phyloP scores from a whole-genome alignment of 2,888 invertebrate species.

The Camptogramma bilineatum region DNA sequence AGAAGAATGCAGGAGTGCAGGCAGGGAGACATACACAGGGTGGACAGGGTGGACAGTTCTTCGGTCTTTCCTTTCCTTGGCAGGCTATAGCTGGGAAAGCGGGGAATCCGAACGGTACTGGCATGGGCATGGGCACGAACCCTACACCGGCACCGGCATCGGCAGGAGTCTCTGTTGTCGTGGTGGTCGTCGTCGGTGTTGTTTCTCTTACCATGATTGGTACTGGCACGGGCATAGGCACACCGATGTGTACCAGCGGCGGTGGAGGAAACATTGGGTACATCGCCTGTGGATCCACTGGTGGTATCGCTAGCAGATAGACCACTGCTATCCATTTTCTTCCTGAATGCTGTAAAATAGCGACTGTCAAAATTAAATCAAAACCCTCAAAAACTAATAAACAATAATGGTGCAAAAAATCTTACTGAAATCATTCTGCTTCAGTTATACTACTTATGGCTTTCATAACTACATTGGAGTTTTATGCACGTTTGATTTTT shows the following conservation, averaged over 20 bases:
- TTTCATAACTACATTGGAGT: conserved; percentile 46
- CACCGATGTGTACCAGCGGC: conserved; percentile 14
- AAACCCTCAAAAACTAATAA: not conserved
- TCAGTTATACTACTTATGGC: conserved; percentile 40
- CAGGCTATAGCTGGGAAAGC: conserved; percentile 46
- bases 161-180: conserved; percentile 31
- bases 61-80: conserved; percentile 34
- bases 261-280: conserved; percentile 25
- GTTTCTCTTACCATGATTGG: conserved; percentile 8
- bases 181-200: conserved; percentile 25
- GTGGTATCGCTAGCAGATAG: conserved; percentile 33
- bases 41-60: conserved; percentile 69
- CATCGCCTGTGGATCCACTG: conserved; percentile 49
- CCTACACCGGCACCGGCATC: conserved; percentile 10
- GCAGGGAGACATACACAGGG: conserved; percentile 68
- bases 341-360: not conserved
- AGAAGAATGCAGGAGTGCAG: conserved; percentile 73
- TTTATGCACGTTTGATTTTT: conserved; percentile 54
- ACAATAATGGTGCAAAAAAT: not conserved
- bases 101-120: conserved; percentile 60
- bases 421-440: conserved; percentile 35
- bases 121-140: conserved; percentile 42
- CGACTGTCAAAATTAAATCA: not conserved
- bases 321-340: conserved; percentile 4
- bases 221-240: conserved; percentile 21